Evolutionary conservation across 1,140 invertebrate species (phyloP).

Genomic region (Helicorthomorpha holstii): DNA sequence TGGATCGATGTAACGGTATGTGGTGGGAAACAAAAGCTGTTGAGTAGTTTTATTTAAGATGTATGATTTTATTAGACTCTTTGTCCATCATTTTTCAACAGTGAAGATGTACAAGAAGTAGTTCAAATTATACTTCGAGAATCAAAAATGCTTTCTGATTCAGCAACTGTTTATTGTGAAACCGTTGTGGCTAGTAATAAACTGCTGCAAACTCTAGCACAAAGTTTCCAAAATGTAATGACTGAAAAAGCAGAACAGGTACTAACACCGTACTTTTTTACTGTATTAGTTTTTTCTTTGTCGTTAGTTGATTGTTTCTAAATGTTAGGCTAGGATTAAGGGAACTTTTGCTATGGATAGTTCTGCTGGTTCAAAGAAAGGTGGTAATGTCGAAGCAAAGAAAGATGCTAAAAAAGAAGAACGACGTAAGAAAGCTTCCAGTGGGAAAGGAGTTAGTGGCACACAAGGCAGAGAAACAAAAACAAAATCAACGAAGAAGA

Average conservation of each 20-base stretch:
- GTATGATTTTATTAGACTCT: constrained; percentile 5
- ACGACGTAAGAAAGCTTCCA: not conserved
- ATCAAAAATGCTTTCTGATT: constrained; percentile 10
- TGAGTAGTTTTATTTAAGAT: not conserved
- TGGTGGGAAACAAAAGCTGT: no score
- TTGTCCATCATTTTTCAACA: constrained; percentile 16
- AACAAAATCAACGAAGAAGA: constrained; percentile 76
- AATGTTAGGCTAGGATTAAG: no score
- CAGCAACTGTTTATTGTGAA: constrained; percentile 25
- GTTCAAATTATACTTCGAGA: constrained; percentile 10
- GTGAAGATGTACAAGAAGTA: constrained; percentile 13
- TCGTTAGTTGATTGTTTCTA: no score
- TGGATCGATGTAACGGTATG: constrained; percentile 55
- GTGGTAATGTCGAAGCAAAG: constrained; percentile 67
- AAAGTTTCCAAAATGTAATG: constrained; percentile 47
- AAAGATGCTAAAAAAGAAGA: constrained; percentile 53
- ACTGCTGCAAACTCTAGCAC: constrained; percentile 49
- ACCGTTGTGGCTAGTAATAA: constrained; percentile 33
- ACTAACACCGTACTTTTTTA: not conserved
- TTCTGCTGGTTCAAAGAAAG: constrained; percentile 45
- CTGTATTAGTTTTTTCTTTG: not conserved
- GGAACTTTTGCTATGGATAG: not conserved
- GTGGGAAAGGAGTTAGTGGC: constrained; percentile 73
- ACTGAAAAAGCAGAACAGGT: constrained; percentile 51
- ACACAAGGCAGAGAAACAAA: constrained; percentile 87